Evolutionary conservation across 2,888 invertebrate species (phyloP), one percentile per base, ranked within the genome.

Genomic region (Coronaproctus castanopsis): DNA sequence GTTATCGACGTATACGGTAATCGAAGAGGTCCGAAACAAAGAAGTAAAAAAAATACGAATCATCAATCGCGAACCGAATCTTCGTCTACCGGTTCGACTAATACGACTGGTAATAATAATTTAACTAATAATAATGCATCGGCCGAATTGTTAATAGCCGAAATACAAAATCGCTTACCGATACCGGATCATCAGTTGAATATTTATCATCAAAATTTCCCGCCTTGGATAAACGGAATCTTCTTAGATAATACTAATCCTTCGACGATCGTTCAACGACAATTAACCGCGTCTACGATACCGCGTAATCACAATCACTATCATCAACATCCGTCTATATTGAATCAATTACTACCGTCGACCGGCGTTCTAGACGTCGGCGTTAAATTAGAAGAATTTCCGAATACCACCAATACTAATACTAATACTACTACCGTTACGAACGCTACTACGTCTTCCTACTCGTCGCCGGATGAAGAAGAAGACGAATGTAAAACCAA

Each of bases 1-100:
- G 85, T 91, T 19, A 89, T 93, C 59, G 92, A 92, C 70, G 85
- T 92, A 0, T 90, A 91, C 68, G 91, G 92, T 24, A 89, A 88
- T 0, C 77, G 90, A 2, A 78, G 92, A 1, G 92, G 92, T 0
- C 91, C 91, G 0, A 87, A 88, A 67, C 80, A 79, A 62, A 78
- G 71, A 63, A 64, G 67, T 14, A 69, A 72, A 65, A 67, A 70
- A 61, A n/a, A n/a, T n/a, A n/a, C n/a, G n/a, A n/a, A n/a, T n/a
- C 61, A 67, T 24, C 58, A 2, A 57, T 24, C 24, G 3, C n/a
- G n/a, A n/a, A n/a, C n/a, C n/a, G n/a, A n/a, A n/a, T 54, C 22
- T 53, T 54, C 19, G 53, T 52, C 24, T 52, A 57, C 18, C 54
- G 36, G 2, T 62, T 36, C 36, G 36, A 8, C 36, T 5, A 8